Evolutionary conservation across 2,888 invertebrate species (phyloP).

Genomic region (Drosophila dives): DNA sequence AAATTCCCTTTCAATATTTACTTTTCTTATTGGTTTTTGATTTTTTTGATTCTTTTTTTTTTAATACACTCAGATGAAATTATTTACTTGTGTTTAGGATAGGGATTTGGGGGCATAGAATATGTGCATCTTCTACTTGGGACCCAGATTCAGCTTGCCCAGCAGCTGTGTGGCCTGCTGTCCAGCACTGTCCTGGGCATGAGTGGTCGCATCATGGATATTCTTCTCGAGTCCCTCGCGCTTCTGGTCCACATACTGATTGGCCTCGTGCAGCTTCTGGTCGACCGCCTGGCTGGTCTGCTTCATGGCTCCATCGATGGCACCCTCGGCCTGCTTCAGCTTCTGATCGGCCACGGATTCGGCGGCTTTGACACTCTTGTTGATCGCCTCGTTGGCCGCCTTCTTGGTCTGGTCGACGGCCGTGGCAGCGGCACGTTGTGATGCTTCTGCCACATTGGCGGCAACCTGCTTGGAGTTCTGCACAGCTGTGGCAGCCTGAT

Average conservation of each 20-base stretch:
- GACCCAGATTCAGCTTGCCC: conserved; percentile 83
- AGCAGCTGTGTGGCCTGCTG: conserved; percentile 82
- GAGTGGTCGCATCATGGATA: conserved; percentile 80
- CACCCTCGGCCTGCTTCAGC: conserved; percentile 85
- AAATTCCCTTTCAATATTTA: conserved; percentile 39
- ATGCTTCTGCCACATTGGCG: conserved; percentile 82
- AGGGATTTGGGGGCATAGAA: not conserved
- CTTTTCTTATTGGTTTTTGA: conserved; percentile 4
- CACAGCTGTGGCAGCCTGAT: conserved; percentile 75
- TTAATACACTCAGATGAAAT: conserved; percentile 50
- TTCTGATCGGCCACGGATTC: conserved; percentile 85
- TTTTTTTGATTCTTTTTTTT: conserved; percentile 28
- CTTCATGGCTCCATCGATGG: conserved; percentile 87
- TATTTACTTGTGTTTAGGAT: conserved; percentile 39
- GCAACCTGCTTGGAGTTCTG: conserved; percentile 83
- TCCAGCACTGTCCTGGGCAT: conserved; percentile 82
- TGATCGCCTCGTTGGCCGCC: conserved; percentile 85
- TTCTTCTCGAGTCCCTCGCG: conserved; percentile 85
- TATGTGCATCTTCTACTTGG: conserved; percentile 41
- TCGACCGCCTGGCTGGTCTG: conserved; percentile 87
- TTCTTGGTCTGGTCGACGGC: conserved; percentile 85
- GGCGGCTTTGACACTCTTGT: conserved; percentile 85
- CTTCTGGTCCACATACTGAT: conserved; percentile 88
- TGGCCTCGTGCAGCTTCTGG: conserved; percentile 88
- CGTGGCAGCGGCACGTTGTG: conserved; percentile 84